Evolutionary conservation across 1,140 invertebrate genomes (phyloP), one percentile per base, ranked within the genome.

Genomic region (Drosophila dunni): DNA sequence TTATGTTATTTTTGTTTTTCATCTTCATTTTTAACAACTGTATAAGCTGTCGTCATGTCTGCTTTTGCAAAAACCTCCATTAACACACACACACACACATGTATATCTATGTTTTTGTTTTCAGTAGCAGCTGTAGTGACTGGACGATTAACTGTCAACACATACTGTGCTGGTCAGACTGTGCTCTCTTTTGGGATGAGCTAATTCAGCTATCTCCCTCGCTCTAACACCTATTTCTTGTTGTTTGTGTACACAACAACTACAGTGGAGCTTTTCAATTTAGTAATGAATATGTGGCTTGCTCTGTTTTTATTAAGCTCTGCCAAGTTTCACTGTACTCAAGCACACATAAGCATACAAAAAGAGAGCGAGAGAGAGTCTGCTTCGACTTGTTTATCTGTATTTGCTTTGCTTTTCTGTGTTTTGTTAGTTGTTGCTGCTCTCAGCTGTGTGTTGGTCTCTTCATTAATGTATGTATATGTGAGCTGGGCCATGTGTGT

Each of bases 101-200:
- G 17, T 40, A 65, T 9, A 34, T 48, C 8, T 62, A 10, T 63
- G 10, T 11, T 24, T 48, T 46, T 36, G 9, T 40, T 68, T 29
- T 62, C 6, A 11, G 20, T 48, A 33, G 15, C 11, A 56, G n/a
- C 20, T 63, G 29, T 24, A 17, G 1, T 11, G 20, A 64, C 33
- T 34, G 53, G 46, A 44, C 51, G 10, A 7, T 53, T 36, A 67
- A 67, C 63, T 67, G 69, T 44, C 45, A 72, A 11, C 62, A 57
- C 44, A 13, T 61, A 66, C 69, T 72, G 69, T 72, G 36, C 50
- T 72, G 69, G 69, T 72, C 69, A 72, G 58, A 38, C 36, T 45
- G 40, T 29, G 46, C 48, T 73, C 64, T 61, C 64, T 60, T 61
- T 58, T 73, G 42, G 70, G 64, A 67, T 73, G 70, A 73, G 70